Percentiles rank a stretch among this genome's conserved stretches.
Evolutionary conservation across 2,888 invertebrate genomes (phyloP).

Genomic region (Phoenoteleia sp.): DNA sequence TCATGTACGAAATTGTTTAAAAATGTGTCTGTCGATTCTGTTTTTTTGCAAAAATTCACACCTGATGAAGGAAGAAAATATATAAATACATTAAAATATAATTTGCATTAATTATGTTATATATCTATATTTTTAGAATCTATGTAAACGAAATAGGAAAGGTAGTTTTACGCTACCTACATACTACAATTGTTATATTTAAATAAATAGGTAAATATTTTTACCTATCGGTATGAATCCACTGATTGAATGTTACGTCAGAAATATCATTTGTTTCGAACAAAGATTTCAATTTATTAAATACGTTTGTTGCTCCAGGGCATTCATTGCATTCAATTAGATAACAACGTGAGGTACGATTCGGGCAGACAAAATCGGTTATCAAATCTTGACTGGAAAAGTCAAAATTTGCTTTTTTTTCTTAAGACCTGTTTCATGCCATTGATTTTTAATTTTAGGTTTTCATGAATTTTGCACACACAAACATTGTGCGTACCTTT

Average conservation of each 20-base stretch:
- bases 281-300: neutral
- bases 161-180: too few species aligned
- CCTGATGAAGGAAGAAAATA: neutral
- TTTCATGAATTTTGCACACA: conserved; percentile 21
- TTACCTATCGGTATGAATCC: conserved; percentile 22
- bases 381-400: neutral
- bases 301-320: neutral
- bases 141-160: too few species aligned
- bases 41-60: neutral
- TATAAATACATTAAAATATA: neutral
- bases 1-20: conserved; percentile 18
- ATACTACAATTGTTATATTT: too few species aligned
- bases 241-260: neutral
- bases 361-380: neutral
- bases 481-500: conserved; percentile 37
- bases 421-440: neutral
- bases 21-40: conserved; percentile 13
- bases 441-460: neutral
- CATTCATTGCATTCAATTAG: neutral
- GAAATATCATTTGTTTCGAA: neutral
- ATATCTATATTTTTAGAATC: too few species aligned
- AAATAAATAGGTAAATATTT: too few species aligned
- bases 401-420: neutral
- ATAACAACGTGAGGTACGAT: conserved; percentile 19
- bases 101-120: too few species aligned